Base-by-base conservation (phyloP, 2,113 vertebrate species). In the Triplophysa rosa region DNA sequence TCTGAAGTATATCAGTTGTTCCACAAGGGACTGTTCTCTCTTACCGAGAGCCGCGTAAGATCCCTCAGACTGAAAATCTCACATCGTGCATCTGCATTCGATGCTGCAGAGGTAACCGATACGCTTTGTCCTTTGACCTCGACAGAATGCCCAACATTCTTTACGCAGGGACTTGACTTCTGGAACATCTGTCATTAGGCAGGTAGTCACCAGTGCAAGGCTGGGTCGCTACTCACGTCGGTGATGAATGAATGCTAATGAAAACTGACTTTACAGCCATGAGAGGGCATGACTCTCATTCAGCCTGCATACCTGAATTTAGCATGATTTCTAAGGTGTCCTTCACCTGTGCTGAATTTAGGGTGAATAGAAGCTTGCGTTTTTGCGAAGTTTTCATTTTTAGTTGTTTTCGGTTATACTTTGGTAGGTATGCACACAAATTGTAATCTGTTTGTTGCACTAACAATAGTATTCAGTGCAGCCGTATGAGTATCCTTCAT, bases 131-230 rank as follows among this genome's bases (percentile, higher is more conserved):
- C 88, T 54, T 73, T 87, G 88, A 52, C 87, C 88, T 80, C 29
- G 42, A 80, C 72, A 84, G 85, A 90, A 89, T 89, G 85, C 84
- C 82, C 86, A 74, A 84, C 86, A 86, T 91, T 91, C 78, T 81
- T 91, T 89, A 90, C 17, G 82, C 81, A n/a, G 47, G 82, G 83
- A 79, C 65, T 80, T 10, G 47, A 84, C 85, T 91, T 80, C 84
- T 82, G 88, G 85, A 89, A 90, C 91, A 91, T 90, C 87, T 93
- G 90, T 84, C 87, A 78, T 81, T 73, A 83, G 88, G 84, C 89
- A 91, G 89, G 89, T 89, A 86, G 83, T 68, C 78, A 84, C 77
- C 68, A 82, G 82, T 86, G 85, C 78, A 84, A 77, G 83, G 21
- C 71, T 84, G 85, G 85, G 86, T 84, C 71, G 33, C 24, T 14